Evolutionary conservation across 2,888 invertebrate species (phyloP).

Genomic region (Amphimallon solstitiale): DNA sequence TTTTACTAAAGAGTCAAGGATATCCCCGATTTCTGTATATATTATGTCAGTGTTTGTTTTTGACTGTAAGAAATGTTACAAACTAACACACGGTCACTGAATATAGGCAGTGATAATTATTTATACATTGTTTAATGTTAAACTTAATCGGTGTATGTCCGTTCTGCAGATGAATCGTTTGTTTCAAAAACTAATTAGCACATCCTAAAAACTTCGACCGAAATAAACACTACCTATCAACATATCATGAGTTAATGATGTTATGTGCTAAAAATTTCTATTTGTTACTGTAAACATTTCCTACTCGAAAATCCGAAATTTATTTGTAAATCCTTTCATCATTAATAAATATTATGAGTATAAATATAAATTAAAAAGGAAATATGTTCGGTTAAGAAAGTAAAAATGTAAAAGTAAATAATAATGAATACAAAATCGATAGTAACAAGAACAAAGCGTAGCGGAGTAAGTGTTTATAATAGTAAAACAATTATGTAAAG

Average conservation of each 20-base stretch:
- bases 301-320: background rate
- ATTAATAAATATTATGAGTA: too few species aligned
- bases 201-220: constrained; percentile 1
- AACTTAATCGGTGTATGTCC: background rate
- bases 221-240: background rate
- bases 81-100: background rate
- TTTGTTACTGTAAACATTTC: background rate
- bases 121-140: constrained; percentile 9
- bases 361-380: too few species aligned
- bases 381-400: too few species aligned
- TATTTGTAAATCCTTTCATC: too few species aligned
- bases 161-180: background rate
- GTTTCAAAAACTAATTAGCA: constrained; percentile 25
- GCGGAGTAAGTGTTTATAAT: too few species aligned
- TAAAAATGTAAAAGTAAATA: too few species aligned
- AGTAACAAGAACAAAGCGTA: too few species aligned
- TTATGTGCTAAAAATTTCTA: constrained; percentile 12
- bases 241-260: background rate
- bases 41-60: background rate
- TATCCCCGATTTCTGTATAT: background rate
- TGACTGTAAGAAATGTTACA: background rate
- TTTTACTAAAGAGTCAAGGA: too few species aligned
- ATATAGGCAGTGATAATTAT: constrained; percentile 12
- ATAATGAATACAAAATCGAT: too few species aligned
- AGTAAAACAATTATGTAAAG: too few species aligned